Evolutionary conservation across 2,113 vertebrate species (phyloP), one percentile per base, ranked within the genome.

Genomic region (Rhinogobius similis): DNA sequence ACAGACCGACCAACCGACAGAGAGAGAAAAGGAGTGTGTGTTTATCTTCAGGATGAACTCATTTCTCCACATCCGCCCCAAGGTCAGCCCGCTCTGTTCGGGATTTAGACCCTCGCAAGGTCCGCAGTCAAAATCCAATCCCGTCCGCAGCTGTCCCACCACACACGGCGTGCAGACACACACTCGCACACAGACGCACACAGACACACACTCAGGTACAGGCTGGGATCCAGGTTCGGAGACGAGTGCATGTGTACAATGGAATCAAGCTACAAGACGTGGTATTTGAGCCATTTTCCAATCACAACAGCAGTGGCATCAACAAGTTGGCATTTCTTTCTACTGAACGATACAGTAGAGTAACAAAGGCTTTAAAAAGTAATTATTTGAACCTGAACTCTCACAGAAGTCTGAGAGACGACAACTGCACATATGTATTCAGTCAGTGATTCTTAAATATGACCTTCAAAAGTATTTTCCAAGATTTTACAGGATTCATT

Each of bases 31-130:
- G 43, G 41, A 66, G 9, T 69, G 63, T 77, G 55, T 82, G 70
- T 82, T 84, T 79, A 79, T 87, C 85, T 81, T 72, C 72, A 84
- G 70, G 79, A 85, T 79, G 75, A 87, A 85, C 81, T 86, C 29
- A 78, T 81, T 86, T 75, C 78, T 83, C 75, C 73, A 72, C 68
- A 75, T 77, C 71, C 56, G 32, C 58, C 78, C 56, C 0, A 26
- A 72, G 81, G 86, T 85, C 81, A 82, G 52, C 53, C 23, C 16
- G 84, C 81, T 82, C 75, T 82, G 72, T 81, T 56, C 64, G 63
- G 75, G 86, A 87, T 88, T 88, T 87, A 82, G 68, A 84, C 26
- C n/a, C 69, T 67, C 68, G 76, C 73, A 79, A 76, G 79, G 59
- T 62, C 59, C 77, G 75, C 73, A 65, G 75, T 68, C 68, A 61